These are phyloP conservation scores for Gorsachius magnificus DNA, from an alignment of 2,797 vertebrate genomes.

Conservation along the genomic window DNA sequence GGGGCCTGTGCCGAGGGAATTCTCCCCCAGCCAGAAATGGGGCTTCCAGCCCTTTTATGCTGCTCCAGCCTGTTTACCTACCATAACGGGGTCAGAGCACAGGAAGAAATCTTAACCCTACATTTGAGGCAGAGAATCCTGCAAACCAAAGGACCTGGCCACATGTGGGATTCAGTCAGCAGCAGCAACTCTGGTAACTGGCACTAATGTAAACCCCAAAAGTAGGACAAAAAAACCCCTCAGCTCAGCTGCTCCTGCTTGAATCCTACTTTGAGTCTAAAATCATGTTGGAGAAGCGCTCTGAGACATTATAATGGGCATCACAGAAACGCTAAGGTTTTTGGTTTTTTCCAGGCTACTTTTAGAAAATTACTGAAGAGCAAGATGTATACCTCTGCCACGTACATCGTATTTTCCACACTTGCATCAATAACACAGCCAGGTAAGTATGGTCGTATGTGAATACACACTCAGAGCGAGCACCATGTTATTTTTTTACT, in stretches of 20 bases:
- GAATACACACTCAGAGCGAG: not conserved
- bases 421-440: not conserved
- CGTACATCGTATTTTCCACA: not conserved
- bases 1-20: not conserved
- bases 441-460: not conserved
- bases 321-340: not conserved
- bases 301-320: not conserved
- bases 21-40: not conserved
- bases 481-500: not conserved
- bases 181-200: not conserved
- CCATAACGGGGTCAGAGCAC: constrained; percentile 41
- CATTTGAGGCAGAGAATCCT: not conserved
- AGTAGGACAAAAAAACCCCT: not conserved
- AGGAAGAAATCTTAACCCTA: constrained; percentile 53
- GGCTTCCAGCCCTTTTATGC: constrained; percentile 45
- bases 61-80: constrained; percentile 36
- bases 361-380: not conserved
- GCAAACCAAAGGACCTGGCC: not conserved
- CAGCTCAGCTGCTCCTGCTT: not conserved
- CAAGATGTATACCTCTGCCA: not conserved
- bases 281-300: not conserved
- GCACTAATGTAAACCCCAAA: not conserved
- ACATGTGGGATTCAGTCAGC: not conserved
- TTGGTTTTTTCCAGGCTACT: not conserved
- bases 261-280: not conserved